Evolutionary conservation across 2,888 invertebrate genomes (phyloP).

Genomic region (Epistrophe grossulariae): DNA sequence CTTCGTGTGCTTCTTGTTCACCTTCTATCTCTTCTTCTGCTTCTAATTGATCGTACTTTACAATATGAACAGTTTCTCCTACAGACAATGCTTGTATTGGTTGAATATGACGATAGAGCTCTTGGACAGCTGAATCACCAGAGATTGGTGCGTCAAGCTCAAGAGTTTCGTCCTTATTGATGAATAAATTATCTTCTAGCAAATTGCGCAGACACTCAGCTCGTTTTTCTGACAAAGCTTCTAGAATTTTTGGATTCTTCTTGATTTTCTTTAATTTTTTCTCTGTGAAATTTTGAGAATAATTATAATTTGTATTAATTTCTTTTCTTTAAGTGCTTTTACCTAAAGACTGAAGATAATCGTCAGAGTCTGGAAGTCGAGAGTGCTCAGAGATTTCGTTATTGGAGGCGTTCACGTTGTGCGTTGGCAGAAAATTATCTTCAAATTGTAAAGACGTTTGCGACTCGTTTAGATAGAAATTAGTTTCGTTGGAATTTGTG

Average conservation of each 20-base stretch:
- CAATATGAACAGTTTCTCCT: constrained; percentile 85
- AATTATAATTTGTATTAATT: constrained; percentile 21
- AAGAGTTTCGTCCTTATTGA: constrained; percentile 78
- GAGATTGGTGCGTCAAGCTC: constrained; percentile 84
- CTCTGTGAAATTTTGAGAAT: constrained; percentile 77
- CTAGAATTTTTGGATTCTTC: constrained; percentile 84
- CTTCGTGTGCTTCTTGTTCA: constrained; percentile 64
- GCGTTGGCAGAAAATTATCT: constrained; percentile 85
- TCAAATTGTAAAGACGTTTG: constrained; percentile 83
- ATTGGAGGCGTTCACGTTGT: constrained; percentile 79
- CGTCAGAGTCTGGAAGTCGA: constrained; percentile 84
- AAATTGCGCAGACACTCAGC: constrained; percentile 85
- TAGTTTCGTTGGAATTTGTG: constrained; percentile 48
- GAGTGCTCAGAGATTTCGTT: constrained; percentile 81
- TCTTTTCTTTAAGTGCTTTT: constrained; percentile 56
- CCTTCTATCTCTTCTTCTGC: constrained; percentile 77
- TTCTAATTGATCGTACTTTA: constrained; percentile 85
- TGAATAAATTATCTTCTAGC: constrained; percentile 80
- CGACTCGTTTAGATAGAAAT: constrained; percentile 33
- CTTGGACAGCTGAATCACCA: constrained; percentile 79
- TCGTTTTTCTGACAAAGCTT: constrained; percentile 84
- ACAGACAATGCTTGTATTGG: constrained; percentile 85
- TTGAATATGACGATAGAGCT: constrained; percentile 84
- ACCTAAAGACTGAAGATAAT: constrained; percentile 88
- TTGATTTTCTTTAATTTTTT: constrained; percentile 84